These are phyloP conservation scores for Trisateles emortualis DNA, from an alignment of 2,888 invertebrate species.

Conservation along the genomic window DNA sequence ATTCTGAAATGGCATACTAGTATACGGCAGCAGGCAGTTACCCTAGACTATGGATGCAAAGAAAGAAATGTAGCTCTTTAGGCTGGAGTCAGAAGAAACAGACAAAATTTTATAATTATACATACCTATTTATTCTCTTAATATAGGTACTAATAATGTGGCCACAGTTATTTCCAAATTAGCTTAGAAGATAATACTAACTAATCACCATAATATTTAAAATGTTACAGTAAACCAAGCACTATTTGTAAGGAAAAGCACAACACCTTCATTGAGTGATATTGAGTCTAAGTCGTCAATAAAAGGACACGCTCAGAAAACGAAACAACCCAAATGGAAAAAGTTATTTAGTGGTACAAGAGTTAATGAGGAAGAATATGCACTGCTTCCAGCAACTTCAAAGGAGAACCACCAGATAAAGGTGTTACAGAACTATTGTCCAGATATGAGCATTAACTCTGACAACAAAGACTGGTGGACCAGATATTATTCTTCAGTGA, in stretches of 20 bases:
- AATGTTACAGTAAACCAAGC: conserved; percentile 46
- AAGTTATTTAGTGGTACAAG: conserved; percentile 53
- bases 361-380: conserved; percentile 63
- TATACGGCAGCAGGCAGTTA: no score
- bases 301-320: conserved; percentile 22
- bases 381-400: conserved; percentile 62
- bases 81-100: no score
- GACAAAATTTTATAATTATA: no score
- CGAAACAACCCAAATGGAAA: conserved; percentile 54
- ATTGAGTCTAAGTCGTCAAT: conserved; percentile 22
- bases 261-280: conserved; percentile 8
- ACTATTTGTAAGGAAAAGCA: conserved; percentile 46
- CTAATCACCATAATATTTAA: no score
- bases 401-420: conserved; percentile 44
- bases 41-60: no score
- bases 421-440: conserved; percentile 26
- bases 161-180: no score
- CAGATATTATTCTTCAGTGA: conserved; percentile 61
- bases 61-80: no score
- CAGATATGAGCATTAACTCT: conserved; percentile 1
- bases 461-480: conserved; percentile 72
- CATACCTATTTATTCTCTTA: no score
- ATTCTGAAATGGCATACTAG: no score
- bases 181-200: no score
- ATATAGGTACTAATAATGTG: no score